These are phyloP conservation scores for Pemphredon lugubris DNA, from an alignment of 2,888 invertebrate genomes.

Conservation along the genomic window DNA sequence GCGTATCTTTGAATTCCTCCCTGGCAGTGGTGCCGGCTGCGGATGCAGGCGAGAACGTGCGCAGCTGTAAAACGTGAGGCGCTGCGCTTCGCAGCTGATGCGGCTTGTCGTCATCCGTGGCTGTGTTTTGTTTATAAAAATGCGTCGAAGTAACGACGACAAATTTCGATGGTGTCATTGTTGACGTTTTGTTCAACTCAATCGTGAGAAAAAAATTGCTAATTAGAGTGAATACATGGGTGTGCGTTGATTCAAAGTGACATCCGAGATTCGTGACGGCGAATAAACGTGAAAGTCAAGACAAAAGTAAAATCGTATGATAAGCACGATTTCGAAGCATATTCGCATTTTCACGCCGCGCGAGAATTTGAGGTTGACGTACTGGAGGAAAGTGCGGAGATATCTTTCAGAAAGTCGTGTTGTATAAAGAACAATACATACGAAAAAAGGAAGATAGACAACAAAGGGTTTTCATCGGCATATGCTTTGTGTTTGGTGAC, in stretches of 20 bases:
- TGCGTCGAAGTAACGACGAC: slow-evolving; percentile 35
- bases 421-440: slow-evolving; percentile 29
- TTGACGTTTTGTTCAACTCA: slow-evolving; percentile 18
- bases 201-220: neutral
- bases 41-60: slow-evolving; percentile 67
- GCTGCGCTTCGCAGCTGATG: slow-evolving; percentile 67
- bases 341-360: too few relatives aligned
- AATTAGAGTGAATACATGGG: neutral
- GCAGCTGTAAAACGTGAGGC: slow-evolving; percentile 72
- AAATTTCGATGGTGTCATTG: slow-evolving; percentile 42
- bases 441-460: slow-evolving; percentile 36
- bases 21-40: slow-evolving; percentile 56
- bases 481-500: slow-evolving; percentile 41
- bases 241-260: slow-evolving; percentile 28
- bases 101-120: slow-evolving; percentile 40
- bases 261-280: slow-evolving; percentile 16
- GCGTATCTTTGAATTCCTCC: slow-evolving; percentile 29
- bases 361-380: too few relatives aligned
- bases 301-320: slow-evolving; percentile 23
- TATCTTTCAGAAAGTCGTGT: slow-evolving; percentile 9
- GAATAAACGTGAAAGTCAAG: slow-evolving; percentile 34
- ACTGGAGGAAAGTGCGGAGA: neutral
- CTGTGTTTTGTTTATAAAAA: slow-evolving; percentile 59
- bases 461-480: slow-evolving; percentile 46
- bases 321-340: too few relatives aligned